Conservation (phyloP, 2,113 vertebrate species). For the Dipodomys merriami region DNA sequence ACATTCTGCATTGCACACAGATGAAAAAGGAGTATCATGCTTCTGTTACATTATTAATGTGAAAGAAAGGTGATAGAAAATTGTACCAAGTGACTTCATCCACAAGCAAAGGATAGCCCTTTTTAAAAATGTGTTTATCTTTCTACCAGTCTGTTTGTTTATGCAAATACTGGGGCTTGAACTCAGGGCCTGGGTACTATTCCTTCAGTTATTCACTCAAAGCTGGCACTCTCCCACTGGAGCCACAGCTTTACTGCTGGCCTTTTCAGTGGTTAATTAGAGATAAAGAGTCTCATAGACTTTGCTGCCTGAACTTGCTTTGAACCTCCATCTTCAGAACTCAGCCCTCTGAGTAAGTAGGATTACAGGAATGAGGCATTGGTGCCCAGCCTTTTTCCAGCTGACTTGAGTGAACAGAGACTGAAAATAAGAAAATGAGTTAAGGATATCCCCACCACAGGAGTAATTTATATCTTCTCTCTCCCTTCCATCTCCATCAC, state of each 20-base stretch:
- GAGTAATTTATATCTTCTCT: background rate
- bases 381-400: background rate
- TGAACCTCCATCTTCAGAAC: no score
- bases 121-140: no score
- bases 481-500: background rate
- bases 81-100: constrained; percentile 34
- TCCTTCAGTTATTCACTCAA: background rate
- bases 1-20: constrained; percentile 21
- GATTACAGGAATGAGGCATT: no score
- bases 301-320: no score
- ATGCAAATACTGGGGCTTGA: no score
- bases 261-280: no score
- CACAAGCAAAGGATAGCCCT: background rate
- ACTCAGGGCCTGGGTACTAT: background rate
- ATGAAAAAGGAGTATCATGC: constrained; percentile 42
- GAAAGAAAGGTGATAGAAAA: constrained; percentile 26
- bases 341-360: no score
- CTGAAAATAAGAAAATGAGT: background rate
- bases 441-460: background rate
- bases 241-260: no score
- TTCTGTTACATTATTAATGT: background rate
- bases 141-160: no score
- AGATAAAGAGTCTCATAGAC: no score
- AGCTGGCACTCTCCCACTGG: no score
- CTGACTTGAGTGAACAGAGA: background rate